Evolutionary conservation across 2,888 invertebrate genomes (phyloP), one percentile per base, ranked within the genome.

Genomic region (Nudaria mundana): DNA sequence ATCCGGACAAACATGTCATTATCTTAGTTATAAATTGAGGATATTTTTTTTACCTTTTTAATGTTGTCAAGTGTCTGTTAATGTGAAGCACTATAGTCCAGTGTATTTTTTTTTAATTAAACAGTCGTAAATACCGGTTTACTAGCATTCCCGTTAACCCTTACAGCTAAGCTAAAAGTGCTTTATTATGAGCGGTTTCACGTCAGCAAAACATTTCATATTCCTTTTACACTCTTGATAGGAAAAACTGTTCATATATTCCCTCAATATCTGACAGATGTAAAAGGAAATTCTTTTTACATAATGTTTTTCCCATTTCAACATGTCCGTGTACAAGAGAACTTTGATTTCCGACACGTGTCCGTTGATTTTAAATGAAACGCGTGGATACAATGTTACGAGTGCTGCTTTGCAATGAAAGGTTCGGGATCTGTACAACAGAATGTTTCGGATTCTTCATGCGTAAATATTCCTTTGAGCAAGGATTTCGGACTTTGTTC

Each of bases 401-500:
- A 22, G 38, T 8, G 14, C 20, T 32, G 26, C 12, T 32, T 11
- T 11, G 22, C n/a, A n/a, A n/a, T n/a, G 15, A 22, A 22, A 15
- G 29, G 37, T 37, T n/a, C 12, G 22, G 16, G 35, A 12, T 28
- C n/a, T 13, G 28, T 7, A 28, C 18, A 28, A 35, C 20, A 20
- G 14, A 30, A 40, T 34, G 13, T 30, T 30, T 35, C 5, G 15
- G 11, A 35, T 30, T 24, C 26, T 26, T 35, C 5, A 13, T 15
- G 15, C 16, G 30, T 22, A 40, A 26, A 8, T 30, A 30, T 35
- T 18, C 40, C 35, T 40, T 35, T 35, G 35, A 30, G n/a, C 11
- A 30, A 11, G 14, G 3, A 31, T 35, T 30, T 25, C 25, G 12
- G 6, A 24, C 14, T 31, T 30, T 33, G 14, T 18, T 24, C 10